Evolutionary conservation across 2,888 invertebrate genomes (phyloP), one percentile per base, ranked within the genome.

Genomic region (Chouioia cunea): DNA sequence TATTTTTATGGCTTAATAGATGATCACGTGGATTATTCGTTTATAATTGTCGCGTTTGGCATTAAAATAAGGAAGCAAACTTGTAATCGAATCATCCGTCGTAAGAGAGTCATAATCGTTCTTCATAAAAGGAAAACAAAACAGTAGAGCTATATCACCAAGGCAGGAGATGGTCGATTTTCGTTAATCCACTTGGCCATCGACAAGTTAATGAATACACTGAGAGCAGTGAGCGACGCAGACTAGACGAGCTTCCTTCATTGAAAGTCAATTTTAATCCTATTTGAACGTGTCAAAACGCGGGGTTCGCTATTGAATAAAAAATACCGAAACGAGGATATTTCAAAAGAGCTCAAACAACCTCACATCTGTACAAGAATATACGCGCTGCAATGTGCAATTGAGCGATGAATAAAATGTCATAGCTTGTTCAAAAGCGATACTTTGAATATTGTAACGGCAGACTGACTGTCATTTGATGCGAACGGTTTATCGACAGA

Each of bases 201-300:
- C 50, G 23, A 74, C 70, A 79, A 74, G 36, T 44, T 66, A 66
- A 66, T 66, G 65, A 66, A 66, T 52, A 58, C 52, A 10, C 52
- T 52, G 23, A n/a, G n/a, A 58, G 4, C 16, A 43, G 44, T 18
- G 36, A 36, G 20, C 27, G 57, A 18, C 8, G 66, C 44, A 44
- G 36, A 2, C 50, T 59, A 52, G 50, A 52, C 48, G 48, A 53
- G 48, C 27, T 27, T 23, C 0, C 23, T 53, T 71, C 52, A 71
- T 62, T 10, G 36, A 14, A 66, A 57, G 18, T 53, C 56, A 46
- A 66, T 71, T 60, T 47, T 57, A 60, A 65, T 15, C 62, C 18
- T 16, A 47, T 66, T 46, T 6, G 23, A 18, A 2, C 36, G 22
- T 50, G 48, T 16, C n/a, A 4, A 15, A 36, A n/a, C 22, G 20